Conservation (phyloP, 2,797 vertebrate genomes). For the Periophthalmus magnuspinnatus region DNA sequence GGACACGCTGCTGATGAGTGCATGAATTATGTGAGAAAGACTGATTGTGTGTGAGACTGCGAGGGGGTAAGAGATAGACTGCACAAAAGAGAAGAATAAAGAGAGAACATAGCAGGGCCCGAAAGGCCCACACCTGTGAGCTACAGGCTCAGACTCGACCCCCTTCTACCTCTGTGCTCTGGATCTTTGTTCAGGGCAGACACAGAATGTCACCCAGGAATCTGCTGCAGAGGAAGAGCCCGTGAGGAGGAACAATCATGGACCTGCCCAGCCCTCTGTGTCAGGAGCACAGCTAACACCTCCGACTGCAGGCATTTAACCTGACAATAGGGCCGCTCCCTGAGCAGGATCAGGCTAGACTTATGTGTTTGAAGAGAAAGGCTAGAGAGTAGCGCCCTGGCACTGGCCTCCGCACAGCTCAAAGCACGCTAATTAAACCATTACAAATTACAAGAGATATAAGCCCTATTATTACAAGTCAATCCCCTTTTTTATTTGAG, state of each 20-base stretch:
- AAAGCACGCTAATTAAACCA: constrained; percentile 69
- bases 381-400: constrained; percentile 39
- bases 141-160: constrained; percentile 81
- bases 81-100: constrained; percentile 23
- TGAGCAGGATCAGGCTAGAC: constrained; percentile 64
- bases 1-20: constrained; percentile 71
- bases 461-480: constrained; percentile 54
- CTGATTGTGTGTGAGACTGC: constrained; percentile 35
- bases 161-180: constrained; percentile 52
- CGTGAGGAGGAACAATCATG: constrained; percentile 78
- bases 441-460: constrained; percentile 69
- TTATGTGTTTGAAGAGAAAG: constrained; percentile 59
- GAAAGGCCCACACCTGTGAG: constrained; percentile 73
- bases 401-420: constrained; percentile 57
- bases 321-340: constrained; percentile 72
- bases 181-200: constrained; percentile 74
- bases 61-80: constrained; percentile 5
- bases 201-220: constrained; percentile 78
- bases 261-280: constrained; percentile 69
- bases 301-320: constrained; percentile 72
- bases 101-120: constrained; percentile 53
- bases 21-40: constrained; percentile 78
- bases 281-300: constrained; percentile 68
- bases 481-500: constrained; percentile 38
- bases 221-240: constrained; percentile 75